Evolutionary conservation across 1,140 invertebrate genomes (phyloP), one percentile per base, ranked within the genome.

Genomic region (Notospermus geniculatus): DNA sequence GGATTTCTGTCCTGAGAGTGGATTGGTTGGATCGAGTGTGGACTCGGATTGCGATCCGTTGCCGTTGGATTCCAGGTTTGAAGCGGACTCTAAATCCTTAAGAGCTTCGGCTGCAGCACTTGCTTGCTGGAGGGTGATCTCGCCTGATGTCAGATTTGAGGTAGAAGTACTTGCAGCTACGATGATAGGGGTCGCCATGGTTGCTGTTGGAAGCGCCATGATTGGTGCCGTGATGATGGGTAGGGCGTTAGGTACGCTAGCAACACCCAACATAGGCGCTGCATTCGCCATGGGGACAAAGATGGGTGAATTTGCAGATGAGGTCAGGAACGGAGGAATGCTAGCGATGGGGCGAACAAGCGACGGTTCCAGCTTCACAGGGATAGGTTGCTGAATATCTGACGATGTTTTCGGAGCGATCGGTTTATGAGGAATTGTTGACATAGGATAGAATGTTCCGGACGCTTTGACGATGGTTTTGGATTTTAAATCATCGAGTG

Each of bases 371-470:
- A 30, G 22, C 25, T 41, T 62, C 7, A 28, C 4, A 22, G 56
- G 36, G 58, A 39, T 25, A 17, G 32, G 32, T 15, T 36, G 32
- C 32, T 4, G 32, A 36, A 36, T 36, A 36, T 15, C 32, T 36
- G 32, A 36, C 5, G 32, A 36, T 7, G 32, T 7, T 36, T 36
- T 36, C 32, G 32, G 32, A 7, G 32, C 29, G 32, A 23, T 25
- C 15, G 29, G 9, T 59, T 64, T 43, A 5, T 61, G 57, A 27
- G 59, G 58, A 89, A 86, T 52, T 81, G 90, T 89, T 74, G 91
- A 91, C 70, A 92, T 86, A 73, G 92, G 92, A 84, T 91, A 95
- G 86, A 91, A 95, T 81, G 91, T 95, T 80, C 92, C 92, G 73
- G 90, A 87, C 80, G 92, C 90, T 88, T 91, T 94, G 83, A 93